Evolutionary conservation across 2,113 vertebrate species (phyloP), one percentile per base, ranked within the genome.

Genomic region (Callipepla squamata): DNA sequence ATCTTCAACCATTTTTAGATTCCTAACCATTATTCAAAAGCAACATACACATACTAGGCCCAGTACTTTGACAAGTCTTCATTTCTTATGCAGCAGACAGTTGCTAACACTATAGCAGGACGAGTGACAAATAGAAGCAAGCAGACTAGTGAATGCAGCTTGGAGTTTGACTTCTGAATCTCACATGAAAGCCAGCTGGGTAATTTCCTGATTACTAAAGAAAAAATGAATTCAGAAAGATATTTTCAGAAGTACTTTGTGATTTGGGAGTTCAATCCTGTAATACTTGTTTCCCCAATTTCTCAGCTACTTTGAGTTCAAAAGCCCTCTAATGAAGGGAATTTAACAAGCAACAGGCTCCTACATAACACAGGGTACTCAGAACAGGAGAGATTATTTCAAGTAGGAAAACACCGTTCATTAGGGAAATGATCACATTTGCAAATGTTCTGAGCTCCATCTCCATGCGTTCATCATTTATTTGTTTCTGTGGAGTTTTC

Each of bases 401-500:
- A 96, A 78, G 80, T 51, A 90, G 94, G 38, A 92, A 95, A 91
- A 96, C 36, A 95, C 70, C 4, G n/a, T 32, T 95, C 87, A 95
- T 91, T 93, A 95, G 85, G 75, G 47, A 94, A 92, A 85, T 89
- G 81, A 90, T 94, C 73, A 98, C 98, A 97, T 98, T 98, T 92
- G 98, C 98, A 96, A 98, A 98, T 96, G 98, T 97, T 96, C 98
- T 96, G 82, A 98, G 97, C 84, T 98, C 98, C 96, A 97, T 98
- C 94, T 98, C 98, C 98, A 98, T 98, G 97, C 98, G 97, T 87
- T 99, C 98, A 82, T 98, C 97, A 36, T 98, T 98, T 97, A 98
- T 98, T 97, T 98, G 97, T 95, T 98, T 98, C 98, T 97, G 97
- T 85, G 96, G 98, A 53, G 98, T 99, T 97, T 98, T 98, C 80